Evolutionary conservation across 2,113 vertebrate species (phyloP).

Genomic region (Coryphaenoides rupestris): DNA sequence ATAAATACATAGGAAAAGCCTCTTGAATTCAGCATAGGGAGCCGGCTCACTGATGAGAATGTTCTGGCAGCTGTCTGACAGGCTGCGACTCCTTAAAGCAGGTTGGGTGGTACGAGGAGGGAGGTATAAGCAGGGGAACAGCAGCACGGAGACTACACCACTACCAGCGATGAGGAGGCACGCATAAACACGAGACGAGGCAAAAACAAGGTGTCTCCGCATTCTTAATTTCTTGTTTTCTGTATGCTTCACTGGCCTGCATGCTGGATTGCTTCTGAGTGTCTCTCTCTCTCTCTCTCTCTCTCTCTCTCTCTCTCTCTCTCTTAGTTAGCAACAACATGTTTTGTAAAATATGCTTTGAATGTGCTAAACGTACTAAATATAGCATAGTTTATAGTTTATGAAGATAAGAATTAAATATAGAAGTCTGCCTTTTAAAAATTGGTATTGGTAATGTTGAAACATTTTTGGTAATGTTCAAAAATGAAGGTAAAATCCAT

Average conservation of each 20-base stretch:
- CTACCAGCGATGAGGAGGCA: too few relatives aligned
- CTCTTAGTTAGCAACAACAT: background rate
- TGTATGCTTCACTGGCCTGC: background rate
- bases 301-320: background rate
- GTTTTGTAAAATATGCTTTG: too few relatives aligned
- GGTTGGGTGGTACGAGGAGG: slow-evolving; percentile 17
- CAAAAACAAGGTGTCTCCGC: background rate
- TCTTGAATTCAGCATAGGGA: too few relatives aligned
- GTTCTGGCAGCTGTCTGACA: slow-evolving; percentile 30
- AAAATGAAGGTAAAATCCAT: too few relatives aligned
- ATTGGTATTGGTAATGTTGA: too few relatives aligned
- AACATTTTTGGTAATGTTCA: too few relatives aligned
- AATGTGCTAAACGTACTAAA: too few relatives aligned
- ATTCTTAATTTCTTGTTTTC: background rate
- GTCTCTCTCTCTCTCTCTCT: slow-evolving; percentile 5
- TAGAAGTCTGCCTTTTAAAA: too few relatives aligned
- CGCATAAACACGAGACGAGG: background rate
- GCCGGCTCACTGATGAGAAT: too few relatives aligned
- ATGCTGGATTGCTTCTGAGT: background rate
- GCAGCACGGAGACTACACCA: background rate
- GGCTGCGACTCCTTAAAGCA: slow-evolving; percentile 53
- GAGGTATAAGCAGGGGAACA: background rate
- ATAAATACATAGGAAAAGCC: too few relatives aligned
- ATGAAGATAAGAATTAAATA: too few relatives aligned
- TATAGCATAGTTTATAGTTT: too few relatives aligned